Conservation (phyloP, 1,140 invertebrate genomes). For the Caerostris extrusa region DNA sequence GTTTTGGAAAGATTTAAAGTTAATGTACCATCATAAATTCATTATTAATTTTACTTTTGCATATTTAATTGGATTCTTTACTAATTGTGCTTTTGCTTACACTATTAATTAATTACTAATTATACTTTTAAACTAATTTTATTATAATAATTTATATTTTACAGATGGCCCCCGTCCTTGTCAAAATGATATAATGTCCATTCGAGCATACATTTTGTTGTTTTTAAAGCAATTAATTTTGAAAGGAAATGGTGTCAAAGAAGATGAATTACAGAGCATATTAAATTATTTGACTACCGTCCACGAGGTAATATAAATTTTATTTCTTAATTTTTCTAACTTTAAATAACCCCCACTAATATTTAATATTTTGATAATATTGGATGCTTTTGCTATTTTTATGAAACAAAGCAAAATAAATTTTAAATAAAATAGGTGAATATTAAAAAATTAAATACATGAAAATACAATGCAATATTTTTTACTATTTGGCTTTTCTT, state of each 20-base stretch:
- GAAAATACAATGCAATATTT: too few species aligned
- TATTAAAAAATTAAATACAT: too few species aligned
- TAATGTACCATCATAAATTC: too few species aligned
- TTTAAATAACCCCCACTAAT: neutral
- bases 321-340: neutral
- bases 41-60: too few species aligned
- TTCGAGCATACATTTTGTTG: slow-evolving; percentile 96
- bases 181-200: slow-evolving; percentile 95
- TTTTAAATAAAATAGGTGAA: too few species aligned
- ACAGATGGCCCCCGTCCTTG: slow-evolving; percentile 95
- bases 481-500: neutral
- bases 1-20: too few species aligned
- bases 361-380: too few species aligned
- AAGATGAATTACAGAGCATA: slow-evolving; percentile 98
- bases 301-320: slow-evolving; percentile 88
- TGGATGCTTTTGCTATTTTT: too few species aligned
- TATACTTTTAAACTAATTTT: neutral
- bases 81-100: too few species aligned
- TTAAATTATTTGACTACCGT: slow-evolving; percentile 98
- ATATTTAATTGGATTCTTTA: too few species aligned
- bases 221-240: slow-evolving; percentile 98
- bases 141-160: neutral
- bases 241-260: slow-evolving; percentile 97
- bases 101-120: too few species aligned
- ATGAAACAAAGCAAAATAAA: too few species aligned